These are phyloP conservation scores for Trichopria drosophilae DNA, from an alignment of 2,888 invertebrate genomes.

Conservation along the genomic window DNA sequence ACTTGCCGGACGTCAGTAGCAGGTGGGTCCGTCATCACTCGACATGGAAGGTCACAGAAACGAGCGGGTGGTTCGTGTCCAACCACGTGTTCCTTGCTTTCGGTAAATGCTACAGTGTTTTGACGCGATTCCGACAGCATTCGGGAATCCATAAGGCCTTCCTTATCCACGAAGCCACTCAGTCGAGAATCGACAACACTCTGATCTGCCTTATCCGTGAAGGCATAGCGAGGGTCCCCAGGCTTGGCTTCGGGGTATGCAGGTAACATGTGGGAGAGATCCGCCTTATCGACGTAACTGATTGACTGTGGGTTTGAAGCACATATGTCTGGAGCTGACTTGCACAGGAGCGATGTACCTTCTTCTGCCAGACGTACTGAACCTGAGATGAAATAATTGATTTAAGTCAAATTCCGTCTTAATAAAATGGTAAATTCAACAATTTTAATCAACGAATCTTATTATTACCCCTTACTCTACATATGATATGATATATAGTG, in stretches of 20 bases:
- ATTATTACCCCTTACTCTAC: too few relatives aligned
- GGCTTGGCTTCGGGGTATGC: slow-evolving; percentile 50
- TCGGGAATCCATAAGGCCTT: slow-evolving; percentile 54
- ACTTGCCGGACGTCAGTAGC: slow-evolving; percentile 54
- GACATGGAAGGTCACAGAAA: slow-evolving; percentile 46
- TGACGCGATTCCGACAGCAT: slow-evolving; percentile 54
- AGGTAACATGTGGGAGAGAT: slow-evolving; percentile 54
- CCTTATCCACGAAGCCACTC: slow-evolving; percentile 55
- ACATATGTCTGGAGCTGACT: slow-evolving; percentile 56
- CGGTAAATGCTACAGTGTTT: slow-evolving; percentile 54
- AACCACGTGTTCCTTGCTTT: slow-evolving; percentile 48
- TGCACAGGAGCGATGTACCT: slow-evolving; percentile 54
- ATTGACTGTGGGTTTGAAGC: slow-evolving; percentile 55
- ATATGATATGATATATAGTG: too few relatives aligned
- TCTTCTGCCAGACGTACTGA: slow-evolving; percentile 51
- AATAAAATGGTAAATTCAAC: too few relatives aligned
- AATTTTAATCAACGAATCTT: too few relatives aligned
- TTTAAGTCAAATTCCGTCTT: too few relatives aligned
- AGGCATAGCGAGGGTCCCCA: slow-evolving; percentile 47
- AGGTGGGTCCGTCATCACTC: too few relatives aligned
- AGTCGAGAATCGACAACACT: slow-evolving; percentile 52
- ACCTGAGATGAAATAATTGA: too few relatives aligned
- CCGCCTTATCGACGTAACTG: slow-evolving; percentile 56
- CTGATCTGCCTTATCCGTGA: slow-evolving; percentile 38
- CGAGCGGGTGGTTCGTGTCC: slow-evolving; percentile 46